phyloP scores from a whole-genome alignment of 1,140 invertebrate genomes.

The Cydia pomonella region DNA sequence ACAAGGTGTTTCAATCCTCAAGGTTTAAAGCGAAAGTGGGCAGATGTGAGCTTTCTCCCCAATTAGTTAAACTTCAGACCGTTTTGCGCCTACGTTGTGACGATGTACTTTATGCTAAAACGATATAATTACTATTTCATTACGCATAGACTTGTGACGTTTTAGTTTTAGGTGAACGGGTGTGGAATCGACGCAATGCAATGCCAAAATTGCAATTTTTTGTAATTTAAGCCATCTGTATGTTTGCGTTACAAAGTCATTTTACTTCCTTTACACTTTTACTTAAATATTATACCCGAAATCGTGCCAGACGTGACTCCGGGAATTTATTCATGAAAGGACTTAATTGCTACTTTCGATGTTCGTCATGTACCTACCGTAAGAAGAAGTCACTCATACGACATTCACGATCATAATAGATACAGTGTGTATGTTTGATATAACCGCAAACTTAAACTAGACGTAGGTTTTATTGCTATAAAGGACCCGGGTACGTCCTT shows the following conservation, averaged over 20 bases:
- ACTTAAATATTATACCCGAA: no score
- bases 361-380: no score
- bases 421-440: no score
- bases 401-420: no score
- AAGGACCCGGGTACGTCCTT: no score
- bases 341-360: no score
- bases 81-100: background rate
- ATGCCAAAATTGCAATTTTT: background rate
- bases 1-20: conserved; percentile 3
- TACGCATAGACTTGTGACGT: background rate
- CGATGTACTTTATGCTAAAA: background rate
- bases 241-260: background rate
- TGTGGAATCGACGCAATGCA: background rate
- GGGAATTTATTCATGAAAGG: no score
- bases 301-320: no score
- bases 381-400: no score
- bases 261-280: no score
- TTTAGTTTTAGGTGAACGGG: background rate
- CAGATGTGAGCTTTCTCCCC: conserved; percentile 2
- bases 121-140: background rate
- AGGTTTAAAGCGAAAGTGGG: conserved; percentile 5
- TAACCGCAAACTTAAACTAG: no score
- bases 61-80: background rate
- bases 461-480: no score
- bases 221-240: background rate